phyloP scores from a whole-genome alignment of 2,797 vertebrate genomes.

The Alcedo quadribrachys region DNA sequence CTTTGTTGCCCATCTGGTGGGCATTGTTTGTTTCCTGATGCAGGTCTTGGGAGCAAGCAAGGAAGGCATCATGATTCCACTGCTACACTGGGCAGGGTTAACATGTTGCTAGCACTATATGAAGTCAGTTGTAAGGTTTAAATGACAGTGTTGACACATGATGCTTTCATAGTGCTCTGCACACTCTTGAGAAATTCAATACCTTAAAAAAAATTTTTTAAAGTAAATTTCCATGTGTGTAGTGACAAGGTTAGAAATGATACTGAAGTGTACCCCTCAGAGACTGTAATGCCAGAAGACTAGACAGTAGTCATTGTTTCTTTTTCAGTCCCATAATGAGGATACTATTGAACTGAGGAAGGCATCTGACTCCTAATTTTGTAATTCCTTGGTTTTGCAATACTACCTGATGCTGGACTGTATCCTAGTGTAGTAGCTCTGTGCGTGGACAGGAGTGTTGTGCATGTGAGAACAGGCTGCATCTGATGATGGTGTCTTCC shows the following conservation, averaged over 20 bases:
- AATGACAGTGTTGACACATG: not conserved
- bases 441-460: not conserved
- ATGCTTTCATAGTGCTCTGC: not conserved
- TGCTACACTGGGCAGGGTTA: not conserved
- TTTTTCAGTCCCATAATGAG: not conserved
- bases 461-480: not conserved
- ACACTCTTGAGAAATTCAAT: not conserved
- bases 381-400: not conserved
- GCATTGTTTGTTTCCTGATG: not conserved
- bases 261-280: not conserved
- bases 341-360: not conserved
- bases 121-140: not conserved
- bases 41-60: not conserved
- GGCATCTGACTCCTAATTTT: not conserved
- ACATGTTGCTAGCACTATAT: not conserved
- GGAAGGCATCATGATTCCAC: accelerated
- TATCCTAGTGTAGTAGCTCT: not conserved
- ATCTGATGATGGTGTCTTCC: not conserved
- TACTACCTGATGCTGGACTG: not conserved
- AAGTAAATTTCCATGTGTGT: not conserved
- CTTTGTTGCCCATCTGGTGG: not conserved
- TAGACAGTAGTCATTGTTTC: not conserved
- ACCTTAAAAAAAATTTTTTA: not conserved
- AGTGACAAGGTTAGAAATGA: not conserved
- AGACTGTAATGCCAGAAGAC: not conserved